A percentile compares a stretch with the other conserved stretches of the same genome.
These are phyloP conservation scores for Tyrannus savana DNA, from an alignment of 2,113 vertebrate species.

Conservation along the genomic window DNA sequence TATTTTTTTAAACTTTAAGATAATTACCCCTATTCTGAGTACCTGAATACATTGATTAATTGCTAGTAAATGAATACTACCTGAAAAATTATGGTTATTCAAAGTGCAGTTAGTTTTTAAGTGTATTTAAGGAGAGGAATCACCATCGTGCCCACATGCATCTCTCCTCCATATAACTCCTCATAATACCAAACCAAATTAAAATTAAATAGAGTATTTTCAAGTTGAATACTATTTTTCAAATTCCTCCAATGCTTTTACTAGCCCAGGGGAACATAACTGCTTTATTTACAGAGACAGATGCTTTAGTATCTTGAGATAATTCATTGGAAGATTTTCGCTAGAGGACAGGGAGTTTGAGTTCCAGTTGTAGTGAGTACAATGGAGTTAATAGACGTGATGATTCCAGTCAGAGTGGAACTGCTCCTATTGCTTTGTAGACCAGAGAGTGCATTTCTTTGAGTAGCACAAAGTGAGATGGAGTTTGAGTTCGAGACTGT, in stretches of 20 bases:
- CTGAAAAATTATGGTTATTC: neutral
- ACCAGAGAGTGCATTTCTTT: neutral
- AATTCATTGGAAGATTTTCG: neutral
- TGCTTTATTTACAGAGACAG: neutral
- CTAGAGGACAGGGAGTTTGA: neutral
- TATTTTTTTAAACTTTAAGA: neutral
- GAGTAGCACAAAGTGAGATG: neutral
- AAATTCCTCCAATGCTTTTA: neutral
- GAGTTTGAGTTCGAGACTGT: neutral
- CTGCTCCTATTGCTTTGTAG: neutral
- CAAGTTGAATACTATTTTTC: neutral
- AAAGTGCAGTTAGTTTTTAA: neutral
- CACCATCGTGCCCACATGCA: neutral
- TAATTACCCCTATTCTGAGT: neutral
- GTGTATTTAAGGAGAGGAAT: neutral
- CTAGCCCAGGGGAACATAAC: neutral
- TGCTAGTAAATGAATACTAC: neutral
- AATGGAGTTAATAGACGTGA: neutral
- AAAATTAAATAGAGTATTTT: neutral
- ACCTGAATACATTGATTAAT: neutral
- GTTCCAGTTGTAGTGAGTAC: neutral
- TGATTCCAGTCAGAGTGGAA: too few species aligned
- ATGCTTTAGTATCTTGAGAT: neutral
- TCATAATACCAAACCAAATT: neutral
- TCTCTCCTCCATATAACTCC: neutral